Conservation (phyloP, 2,888 invertebrate species). For the Phragmatobia fuliginosa region DNA sequence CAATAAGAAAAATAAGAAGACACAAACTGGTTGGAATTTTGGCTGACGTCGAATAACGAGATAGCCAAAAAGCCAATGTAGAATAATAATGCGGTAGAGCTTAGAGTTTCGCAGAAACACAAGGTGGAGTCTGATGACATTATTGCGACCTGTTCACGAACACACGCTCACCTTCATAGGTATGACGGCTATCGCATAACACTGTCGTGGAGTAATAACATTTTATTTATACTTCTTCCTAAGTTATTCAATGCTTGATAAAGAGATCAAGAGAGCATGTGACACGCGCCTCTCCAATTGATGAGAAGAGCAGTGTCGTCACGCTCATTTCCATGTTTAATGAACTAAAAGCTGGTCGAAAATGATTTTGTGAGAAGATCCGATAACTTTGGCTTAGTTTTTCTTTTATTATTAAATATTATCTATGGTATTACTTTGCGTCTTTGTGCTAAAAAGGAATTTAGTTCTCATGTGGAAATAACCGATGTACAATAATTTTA, state of each 20-base stretch:
- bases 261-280: slow-evolving; percentile 45
- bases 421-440: slow-evolving; percentile 12
- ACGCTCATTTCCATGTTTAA: slow-evolving; percentile 77
- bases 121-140: slow-evolving; percentile 78
- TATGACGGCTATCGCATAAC: slow-evolving; percentile 49
- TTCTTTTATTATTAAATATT: slow-evolving; percentile 23
- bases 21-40: slow-evolving; percentile 74
- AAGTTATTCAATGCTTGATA: slow-evolving; percentile 37
- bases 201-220: slow-evolving; percentile 39
- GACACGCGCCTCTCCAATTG: slow-evolving; percentile 55
- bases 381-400: slow-evolving; percentile 35
- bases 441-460: slow-evolving; percentile 1
- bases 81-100: slow-evolving; percentile 77
- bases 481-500: not conserved
- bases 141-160: slow-evolving; percentile 64
- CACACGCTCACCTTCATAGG: slow-evolving; percentile 74
- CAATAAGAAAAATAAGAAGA: slow-evolving; percentile 61
- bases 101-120: slow-evolving; percentile 78
- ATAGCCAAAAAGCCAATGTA: slow-evolving; percentile 64
- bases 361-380: slow-evolving; percentile 50
- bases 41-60: slow-evolving; percentile 67
- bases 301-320: slow-evolving; percentile 57
- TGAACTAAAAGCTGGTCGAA: slow-evolving; percentile 58
- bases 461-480: slow-evolving; percentile 3
- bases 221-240: slow-evolving; percentile 36